These are phyloP conservation scores for Pristionchus arcanus DNA, from an alignment of 2,888 invertebrate genomes.

Conservation along the genomic window DNA sequence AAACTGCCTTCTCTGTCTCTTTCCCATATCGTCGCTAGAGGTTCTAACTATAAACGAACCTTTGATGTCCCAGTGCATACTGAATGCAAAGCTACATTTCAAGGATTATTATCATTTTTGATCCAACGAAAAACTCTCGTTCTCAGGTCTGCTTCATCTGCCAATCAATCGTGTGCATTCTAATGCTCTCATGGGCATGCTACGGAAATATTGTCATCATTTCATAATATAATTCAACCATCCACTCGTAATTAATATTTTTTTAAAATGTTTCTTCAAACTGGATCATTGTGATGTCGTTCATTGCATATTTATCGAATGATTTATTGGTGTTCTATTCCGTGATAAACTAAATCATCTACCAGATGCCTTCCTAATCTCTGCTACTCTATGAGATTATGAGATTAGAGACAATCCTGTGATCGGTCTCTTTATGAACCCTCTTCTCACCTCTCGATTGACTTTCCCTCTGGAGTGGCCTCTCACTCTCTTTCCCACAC, in stretches of 20 bases:
- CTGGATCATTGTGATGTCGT: too few species aligned
- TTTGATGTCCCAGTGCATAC: too few species aligned
- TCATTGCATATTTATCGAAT: too few species aligned
- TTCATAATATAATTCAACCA: background rate
- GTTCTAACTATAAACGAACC: too few species aligned
- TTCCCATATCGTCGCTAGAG: too few species aligned
- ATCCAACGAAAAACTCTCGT: too few species aligned
- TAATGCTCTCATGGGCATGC: conserved; percentile 57
- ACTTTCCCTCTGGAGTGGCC: background rate
- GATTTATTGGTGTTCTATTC: background rate
- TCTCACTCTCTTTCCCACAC: background rate
- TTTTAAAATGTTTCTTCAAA: background rate
- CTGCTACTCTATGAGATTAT: background rate
- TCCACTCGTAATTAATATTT: background rate
- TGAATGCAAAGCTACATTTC: too few species aligned
- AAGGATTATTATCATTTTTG: too few species aligned
- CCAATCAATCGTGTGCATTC: conserved; percentile 45
- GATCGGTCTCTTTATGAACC: background rate
- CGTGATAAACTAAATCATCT: background rate
- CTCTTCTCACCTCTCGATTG: background rate
- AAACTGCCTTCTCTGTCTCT: too few species aligned
- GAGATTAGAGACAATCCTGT: background rate
- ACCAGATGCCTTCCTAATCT: background rate
- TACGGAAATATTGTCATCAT: conserved; percentile 55
- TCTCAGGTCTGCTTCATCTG: conserved; percentile 19